A percentile compares a stretch with the other conserved stretches of the same genome.
These are phyloP conservation scores for Pollenia angustigena DNA, from an alignment of 2,888 invertebrate species.

Conservation along the genomic window DNA sequence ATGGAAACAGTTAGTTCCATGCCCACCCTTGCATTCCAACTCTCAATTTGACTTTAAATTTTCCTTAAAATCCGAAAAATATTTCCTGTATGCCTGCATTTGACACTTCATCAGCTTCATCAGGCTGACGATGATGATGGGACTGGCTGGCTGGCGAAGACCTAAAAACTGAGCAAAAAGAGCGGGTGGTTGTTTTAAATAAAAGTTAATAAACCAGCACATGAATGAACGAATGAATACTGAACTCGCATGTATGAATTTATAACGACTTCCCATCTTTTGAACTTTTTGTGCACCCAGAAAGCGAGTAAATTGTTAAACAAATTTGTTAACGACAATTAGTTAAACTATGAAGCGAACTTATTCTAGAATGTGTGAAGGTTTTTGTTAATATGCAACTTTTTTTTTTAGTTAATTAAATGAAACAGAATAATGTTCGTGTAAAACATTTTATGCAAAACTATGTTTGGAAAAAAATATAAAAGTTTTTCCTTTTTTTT, in stretches of 20 bases:
- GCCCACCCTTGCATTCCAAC: neutral
- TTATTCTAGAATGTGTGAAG: neutral
- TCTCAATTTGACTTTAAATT: slow-evolving; percentile 7
- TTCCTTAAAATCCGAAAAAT: slow-evolving; percentile 43
- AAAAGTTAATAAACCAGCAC: slow-evolving; percentile 61
- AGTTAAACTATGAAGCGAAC: slow-evolving; percentile 59
- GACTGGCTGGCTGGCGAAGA: slow-evolving; percentile 9
- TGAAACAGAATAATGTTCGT: slow-evolving; percentile 56
- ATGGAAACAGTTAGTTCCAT: neutral
- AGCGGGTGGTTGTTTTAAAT: slow-evolving; percentile 28
- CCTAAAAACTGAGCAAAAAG: neutral
- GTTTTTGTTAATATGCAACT: slow-evolving; percentile 50
- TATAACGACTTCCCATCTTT: slow-evolving; percentile 64
- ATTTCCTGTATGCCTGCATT: slow-evolving; percentile 63
- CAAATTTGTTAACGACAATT: slow-evolving; percentile 72
- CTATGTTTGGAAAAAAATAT: slow-evolving; percentile 40
- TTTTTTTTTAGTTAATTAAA: slow-evolving; percentile 70
- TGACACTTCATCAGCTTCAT: slow-evolving; percentile 73
- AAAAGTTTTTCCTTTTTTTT: slow-evolving; percentile 9
- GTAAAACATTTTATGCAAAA: slow-evolving; percentile 53
- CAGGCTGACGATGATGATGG: too few species aligned
- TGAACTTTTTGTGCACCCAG: slow-evolving; percentile 35
- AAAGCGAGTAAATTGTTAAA: slow-evolving; percentile 55
- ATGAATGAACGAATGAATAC: slow-evolving; percentile 51
- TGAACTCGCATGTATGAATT: slow-evolving; percentile 65